Evolutionary conservation across 2,113 vertebrate genomes (phyloP), one percentile per base, ranked within the genome.

Genomic region (Cyanocitta stelleri): DNA sequence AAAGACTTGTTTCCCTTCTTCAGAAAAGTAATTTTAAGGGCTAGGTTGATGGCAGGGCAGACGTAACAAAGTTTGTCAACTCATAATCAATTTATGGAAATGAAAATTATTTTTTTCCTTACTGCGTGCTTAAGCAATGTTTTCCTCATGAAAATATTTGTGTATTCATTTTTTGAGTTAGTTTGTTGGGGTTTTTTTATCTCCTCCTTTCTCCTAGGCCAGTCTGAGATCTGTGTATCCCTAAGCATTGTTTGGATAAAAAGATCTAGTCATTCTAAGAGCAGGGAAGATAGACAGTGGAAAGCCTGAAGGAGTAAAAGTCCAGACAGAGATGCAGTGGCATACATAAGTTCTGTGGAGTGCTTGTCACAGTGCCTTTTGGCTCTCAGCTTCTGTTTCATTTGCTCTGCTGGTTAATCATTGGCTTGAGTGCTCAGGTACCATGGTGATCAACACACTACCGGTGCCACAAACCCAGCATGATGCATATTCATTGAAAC

Each of bases 401-500:
- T 77, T 92, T 94, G 72, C 56, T 92, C 48, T 24, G 39, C 56
- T 89, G 80, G 76, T 91, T 96, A 80, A 86, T 95, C 85, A 81
- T 94, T 88, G 90, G 78, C 92, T 92, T 95, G 85, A 94, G 16
- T 90, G 76, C 85, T 89, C 72, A 95, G 79, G 93, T 80, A 63
- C 90, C 78, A 71, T 85, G 79, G 95, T 86, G 90, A 93, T 91
- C 82, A 4, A 85, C 55, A 71, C 49, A 43, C 44, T 77, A 74
- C 61, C 72, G 32, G 55, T 88, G 90, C 90, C 90, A 93, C 39
- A 92, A 85, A 61, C 51, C 23, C 72, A 80, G 55, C 63, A 17
- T 79, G 56, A 61, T 79, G 33, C 44, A 72, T 84, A 75, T 84
- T 81, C 69, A 89, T 85, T 86, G 35, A 56, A 93, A 78, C 27